Evolutionary conservation across 2,113 vertebrate genomes (phyloP).

Genomic region (Ameiurus melas): DNA sequence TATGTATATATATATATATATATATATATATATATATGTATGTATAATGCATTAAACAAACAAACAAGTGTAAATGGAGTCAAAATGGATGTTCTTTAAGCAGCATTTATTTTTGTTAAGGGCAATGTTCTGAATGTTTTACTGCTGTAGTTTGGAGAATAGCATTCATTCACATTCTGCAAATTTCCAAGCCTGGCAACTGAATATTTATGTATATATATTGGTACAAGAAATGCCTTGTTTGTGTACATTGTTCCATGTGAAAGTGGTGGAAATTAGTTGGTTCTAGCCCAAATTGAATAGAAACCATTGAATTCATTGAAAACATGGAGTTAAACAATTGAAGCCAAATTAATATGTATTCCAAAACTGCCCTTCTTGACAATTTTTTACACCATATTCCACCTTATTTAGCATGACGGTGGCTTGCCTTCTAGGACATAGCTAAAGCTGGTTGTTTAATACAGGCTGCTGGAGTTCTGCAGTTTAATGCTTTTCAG

Average conservation of each 20-base stretch:
- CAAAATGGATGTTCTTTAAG: background rate
- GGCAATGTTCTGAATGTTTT: background rate
- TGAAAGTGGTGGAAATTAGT: conserved; percentile 30
- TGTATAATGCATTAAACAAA: background rate
- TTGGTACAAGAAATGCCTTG: background rate
- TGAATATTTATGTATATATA: background rate
- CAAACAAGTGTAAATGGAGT: background rate
- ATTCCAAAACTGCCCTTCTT: background rate
- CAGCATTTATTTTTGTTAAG: background rate
- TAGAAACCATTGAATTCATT: background rate
- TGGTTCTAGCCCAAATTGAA: conserved; percentile 29
- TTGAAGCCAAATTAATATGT: background rate
- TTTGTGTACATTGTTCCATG: conserved; percentile 10
- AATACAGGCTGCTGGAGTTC: background rate
- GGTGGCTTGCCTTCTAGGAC: background rate
- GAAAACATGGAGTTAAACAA: conserved; percentile 10
- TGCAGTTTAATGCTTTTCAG: background rate
- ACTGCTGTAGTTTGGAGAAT: background rate
- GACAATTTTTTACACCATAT: background rate
- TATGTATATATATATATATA: too few species aligned
- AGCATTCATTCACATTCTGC: background rate
- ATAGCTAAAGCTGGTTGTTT: background rate
- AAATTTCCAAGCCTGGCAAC: background rate
- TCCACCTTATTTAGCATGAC: background rate
- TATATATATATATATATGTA: too few species aligned